Percentiles rank a stretch among this genome's conserved stretches.
Evolutionary conservation across 2,888 invertebrate genomes (phyloP).

Genomic region (Diaphora mendica): DNA sequence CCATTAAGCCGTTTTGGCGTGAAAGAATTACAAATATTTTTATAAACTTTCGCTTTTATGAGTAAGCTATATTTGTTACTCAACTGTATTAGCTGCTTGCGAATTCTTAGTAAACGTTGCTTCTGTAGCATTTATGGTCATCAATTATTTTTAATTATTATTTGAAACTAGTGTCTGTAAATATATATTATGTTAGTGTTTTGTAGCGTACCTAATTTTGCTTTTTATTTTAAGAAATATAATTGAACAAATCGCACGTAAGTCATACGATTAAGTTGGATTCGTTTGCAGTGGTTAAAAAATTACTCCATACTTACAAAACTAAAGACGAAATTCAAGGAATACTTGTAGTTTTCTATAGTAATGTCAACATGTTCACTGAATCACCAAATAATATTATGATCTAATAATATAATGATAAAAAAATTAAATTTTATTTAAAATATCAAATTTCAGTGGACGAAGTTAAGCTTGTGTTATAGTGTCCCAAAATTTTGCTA

Average conservation of each 20-base stretch:
- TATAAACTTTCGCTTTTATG: too few species aligned
- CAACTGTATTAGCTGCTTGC: not conserved
- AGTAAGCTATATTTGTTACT: not conserved
- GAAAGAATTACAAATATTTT: too few species aligned
- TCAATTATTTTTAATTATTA: not conserved
- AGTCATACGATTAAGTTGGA: not conserved
- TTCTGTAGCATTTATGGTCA: too few species aligned
- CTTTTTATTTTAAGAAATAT: not conserved
- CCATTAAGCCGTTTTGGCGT: too few species aligned
- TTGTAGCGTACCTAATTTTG: not conserved
- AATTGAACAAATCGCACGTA: not conserved
- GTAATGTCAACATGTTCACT: not conserved
- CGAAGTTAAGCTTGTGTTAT: too few species aligned
- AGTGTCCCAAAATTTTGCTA: too few species aligned
- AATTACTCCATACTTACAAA: not conserved
- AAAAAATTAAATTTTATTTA: too few species aligned
- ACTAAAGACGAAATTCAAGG: not conserved
- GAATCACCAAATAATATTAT: too few species aligned
- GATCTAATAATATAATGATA: too few species aligned
- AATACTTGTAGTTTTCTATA: not conserved
- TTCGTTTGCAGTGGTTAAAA: not conserved
- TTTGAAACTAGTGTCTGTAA: not conserved
- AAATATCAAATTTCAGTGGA: too few species aligned
- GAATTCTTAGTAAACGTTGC: not conserved
- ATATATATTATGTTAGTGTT: not conserved